A percentile compares a stretch with the other conserved stretches of the same genome.
Evolutionary conservation across 2,888 invertebrate genomes (phyloP).

Genomic region (Rhagonycha lutea): DNA sequence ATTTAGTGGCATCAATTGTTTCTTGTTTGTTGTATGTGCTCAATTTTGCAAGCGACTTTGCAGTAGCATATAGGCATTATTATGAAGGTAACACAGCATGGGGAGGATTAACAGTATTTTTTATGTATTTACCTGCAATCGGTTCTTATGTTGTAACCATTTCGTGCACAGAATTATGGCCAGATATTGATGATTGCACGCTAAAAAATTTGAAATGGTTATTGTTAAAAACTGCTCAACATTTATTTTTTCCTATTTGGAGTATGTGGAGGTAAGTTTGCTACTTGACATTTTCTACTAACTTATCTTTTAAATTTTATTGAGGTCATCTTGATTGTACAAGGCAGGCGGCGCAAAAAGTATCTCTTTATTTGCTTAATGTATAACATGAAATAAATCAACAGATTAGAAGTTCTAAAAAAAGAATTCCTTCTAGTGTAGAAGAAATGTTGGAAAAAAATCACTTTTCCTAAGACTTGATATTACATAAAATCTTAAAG

Average conservation of each 20-base stretch:
- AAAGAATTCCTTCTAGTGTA: too few species aligned
- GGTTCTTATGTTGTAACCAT: slow-evolving; percentile 63
- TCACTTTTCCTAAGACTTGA: too few species aligned
- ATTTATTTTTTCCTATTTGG: slow-evolving; percentile 64
- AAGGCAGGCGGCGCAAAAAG: too few species aligned
- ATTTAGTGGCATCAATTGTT: slow-evolving; percentile 61
- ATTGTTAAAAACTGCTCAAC: slow-evolving; percentile 56
- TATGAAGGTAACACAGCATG: slow-evolving; percentile 61
- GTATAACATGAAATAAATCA: too few species aligned
- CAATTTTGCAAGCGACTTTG: slow-evolving; percentile 70
- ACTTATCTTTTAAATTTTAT: neutral
- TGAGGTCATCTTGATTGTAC: neutral
- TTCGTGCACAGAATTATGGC: slow-evolving; percentile 63
- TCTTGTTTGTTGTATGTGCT: slow-evolving; percentile 68
- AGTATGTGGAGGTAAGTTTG: slow-evolving; percentile 64
- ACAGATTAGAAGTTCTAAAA: too few species aligned
- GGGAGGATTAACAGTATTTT: slow-evolving; percentile 55
- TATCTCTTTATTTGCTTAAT: too few species aligned
- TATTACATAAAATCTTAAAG: too few species aligned
- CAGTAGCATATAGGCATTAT: slow-evolving; percentile 68
- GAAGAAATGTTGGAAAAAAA: too few species aligned
- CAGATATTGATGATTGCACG: slow-evolving; percentile 56
- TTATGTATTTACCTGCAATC: slow-evolving; percentile 62
- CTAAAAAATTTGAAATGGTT: slow-evolving; percentile 57
- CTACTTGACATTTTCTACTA: neutral